Evolutionary conservation across 2,113 vertebrate genomes (phyloP).

Genomic region (Illadopsis cleaveri): DNA sequence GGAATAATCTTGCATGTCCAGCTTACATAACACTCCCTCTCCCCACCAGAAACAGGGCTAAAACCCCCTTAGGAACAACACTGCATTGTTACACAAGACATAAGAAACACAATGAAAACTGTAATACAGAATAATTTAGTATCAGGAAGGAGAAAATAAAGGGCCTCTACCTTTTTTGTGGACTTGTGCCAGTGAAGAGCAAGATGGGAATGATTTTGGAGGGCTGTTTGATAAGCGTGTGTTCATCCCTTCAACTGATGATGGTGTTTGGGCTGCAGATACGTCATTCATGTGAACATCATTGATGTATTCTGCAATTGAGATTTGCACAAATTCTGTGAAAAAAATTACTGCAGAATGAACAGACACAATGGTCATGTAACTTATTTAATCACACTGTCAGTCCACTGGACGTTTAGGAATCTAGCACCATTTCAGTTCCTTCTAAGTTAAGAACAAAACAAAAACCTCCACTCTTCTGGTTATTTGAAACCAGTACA

Average conservation of each 20-base stretch:
- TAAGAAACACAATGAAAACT: neutral
- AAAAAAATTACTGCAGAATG: neutral
- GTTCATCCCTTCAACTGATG: slow-evolving; percentile 76
- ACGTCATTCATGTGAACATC: slow-evolving; percentile 86
- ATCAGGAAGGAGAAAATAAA: neutral
- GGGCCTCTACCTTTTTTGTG: slow-evolving; percentile 89
- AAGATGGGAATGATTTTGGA: slow-evolving; percentile 83
- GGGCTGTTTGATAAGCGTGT: slow-evolving; percentile 87
- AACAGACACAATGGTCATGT: neutral
- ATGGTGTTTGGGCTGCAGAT: slow-evolving; percentile 78
- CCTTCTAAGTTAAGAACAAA: neutral
- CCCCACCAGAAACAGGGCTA: neutral
- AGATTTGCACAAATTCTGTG: neutral
- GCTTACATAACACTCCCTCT: neutral
- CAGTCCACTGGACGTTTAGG: neutral
- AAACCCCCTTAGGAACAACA: neutral
- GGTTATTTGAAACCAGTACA: neutral
- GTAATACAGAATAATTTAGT: neutral
- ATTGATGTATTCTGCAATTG: slow-evolving; percentile 80
- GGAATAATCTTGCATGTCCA: neutral
- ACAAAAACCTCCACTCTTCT: fast-evolving
- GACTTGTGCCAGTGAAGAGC: slow-evolving; percentile 79
- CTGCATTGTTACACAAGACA: neutral
- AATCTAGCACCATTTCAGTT: neutral
- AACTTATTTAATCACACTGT: neutral